Base-by-base conservation (phyloP, 2,797 vertebrate genomes). In the Lutra lutra region DNA sequence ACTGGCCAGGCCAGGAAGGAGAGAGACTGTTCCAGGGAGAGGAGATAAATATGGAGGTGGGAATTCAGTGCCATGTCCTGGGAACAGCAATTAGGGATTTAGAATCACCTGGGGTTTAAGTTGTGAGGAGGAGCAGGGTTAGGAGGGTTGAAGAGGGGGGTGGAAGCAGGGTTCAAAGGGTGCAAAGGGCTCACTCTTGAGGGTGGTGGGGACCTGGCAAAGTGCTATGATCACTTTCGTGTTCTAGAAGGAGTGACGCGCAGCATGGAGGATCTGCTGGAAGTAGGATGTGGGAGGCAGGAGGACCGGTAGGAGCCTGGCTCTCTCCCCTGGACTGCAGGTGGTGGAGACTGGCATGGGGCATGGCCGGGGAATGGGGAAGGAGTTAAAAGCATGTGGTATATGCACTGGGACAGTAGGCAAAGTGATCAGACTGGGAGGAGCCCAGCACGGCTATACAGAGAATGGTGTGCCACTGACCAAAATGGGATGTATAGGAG, bases 261-360 rank as follows among this genome's bases (percentile, higher is more conserved):
- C 1, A 23, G 51, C 10, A 1, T 72, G 29, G 46, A 73, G 32
- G 60, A 27, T 18, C 12, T 1, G 8, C 20, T 23, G 9, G 9
- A 9, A 21, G 46, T n/a, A 14, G 32, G 18, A 40, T 5, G 2
- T 1, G 1, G 12, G 56, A 32, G 29, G 5, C 29, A 35, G 35
- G 62, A 48, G 21, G 3, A 14, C 18, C 4, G 0, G 5, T 13
- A 13, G 56, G 54, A 60, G 40, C 3, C n/a, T 35, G 38, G 20
- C 0, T 0, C 18, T 68, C 3, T 29, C 13, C 58, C 54, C 6
- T 9, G 1, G 62, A 9, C 3, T 14, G 32, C 21, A 29, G 4
- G 23, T 11, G 4, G 15, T 29, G 3, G 51, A n/a, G 82, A 43
- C 43, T 27, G 66, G n/a, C 3, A 1, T 32, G 32, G 35, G 7